Percentiles rank a stretch among this genome's conserved stretches.
phyloP scores from a whole-genome alignment of 2,888 invertebrate genomes.

The Exephanes ischioxanthus region DNA sequence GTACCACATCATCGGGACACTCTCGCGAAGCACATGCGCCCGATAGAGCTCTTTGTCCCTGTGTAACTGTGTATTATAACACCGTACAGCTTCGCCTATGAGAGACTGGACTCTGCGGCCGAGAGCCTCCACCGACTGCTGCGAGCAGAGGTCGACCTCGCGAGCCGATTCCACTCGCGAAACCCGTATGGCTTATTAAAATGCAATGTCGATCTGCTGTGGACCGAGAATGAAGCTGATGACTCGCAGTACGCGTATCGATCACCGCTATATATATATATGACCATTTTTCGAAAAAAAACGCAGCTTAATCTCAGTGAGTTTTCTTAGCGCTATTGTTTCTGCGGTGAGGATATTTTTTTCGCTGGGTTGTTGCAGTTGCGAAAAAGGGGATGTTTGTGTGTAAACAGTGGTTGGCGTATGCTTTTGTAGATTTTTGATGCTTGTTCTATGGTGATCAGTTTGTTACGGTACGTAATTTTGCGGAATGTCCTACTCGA shows the following conservation, averaged over 20 bases:
- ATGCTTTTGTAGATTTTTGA: too few relatives aligned
- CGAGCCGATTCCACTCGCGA: conserved; percentile 41
- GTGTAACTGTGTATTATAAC: conserved; percentile 24
- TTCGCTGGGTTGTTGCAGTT: too few relatives aligned
- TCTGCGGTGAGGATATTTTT: too few relatives aligned
- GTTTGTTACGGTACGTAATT: too few relatives aligned
- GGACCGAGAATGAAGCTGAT: background rate
- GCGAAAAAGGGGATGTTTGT: too few relatives aligned
- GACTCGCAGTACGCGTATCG: background rate
- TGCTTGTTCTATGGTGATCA: too few relatives aligned
- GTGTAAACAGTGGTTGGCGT: too few relatives aligned
- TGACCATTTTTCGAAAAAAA: too few relatives aligned
- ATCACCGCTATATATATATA: background rate
- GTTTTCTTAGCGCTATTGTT: too few relatives aligned
- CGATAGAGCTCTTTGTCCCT: conserved; percentile 44
- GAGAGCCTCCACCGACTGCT: conserved; percentile 7
- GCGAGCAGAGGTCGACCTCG: conserved; percentile 42
- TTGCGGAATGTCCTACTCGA: too few relatives aligned
- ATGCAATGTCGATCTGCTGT: conserved; percentile 20
- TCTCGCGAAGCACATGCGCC: conserved; percentile 16
- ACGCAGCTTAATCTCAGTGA: too few relatives aligned
- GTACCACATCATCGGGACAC: conserved; percentile 25
- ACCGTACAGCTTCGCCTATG: background rate
- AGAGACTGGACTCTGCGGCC: conserved; percentile 24
- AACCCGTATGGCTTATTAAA: conserved; percentile 46